phyloP scores from a whole-genome alignment of 2,888 invertebrate species.

The Zhuqinia jingwanae region DNA sequence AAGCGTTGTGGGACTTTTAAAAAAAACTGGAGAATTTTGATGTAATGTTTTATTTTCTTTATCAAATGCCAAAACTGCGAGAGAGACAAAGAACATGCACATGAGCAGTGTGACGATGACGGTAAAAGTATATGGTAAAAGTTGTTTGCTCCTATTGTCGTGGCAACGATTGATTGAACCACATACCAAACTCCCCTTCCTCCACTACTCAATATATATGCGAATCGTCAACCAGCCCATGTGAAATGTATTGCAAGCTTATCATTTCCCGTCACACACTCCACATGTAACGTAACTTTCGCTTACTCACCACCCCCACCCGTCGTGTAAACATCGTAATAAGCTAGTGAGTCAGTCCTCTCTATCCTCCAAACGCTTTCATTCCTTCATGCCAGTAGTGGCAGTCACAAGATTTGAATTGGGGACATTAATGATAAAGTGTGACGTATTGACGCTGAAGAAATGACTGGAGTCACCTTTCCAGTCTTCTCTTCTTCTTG shows the following conservation, averaged over 20 bases:
- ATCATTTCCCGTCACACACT: neutral
- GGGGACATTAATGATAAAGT: neutral
- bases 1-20: too few species aligned
- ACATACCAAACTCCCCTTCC: neutral
- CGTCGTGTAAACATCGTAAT: neutral
- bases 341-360: neutral
- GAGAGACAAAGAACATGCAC: neutral
- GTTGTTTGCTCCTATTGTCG: slow-evolving; percentile 37
- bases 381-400: neutral
- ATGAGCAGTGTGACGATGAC: neutral
- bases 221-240: neutral
- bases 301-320: neutral
- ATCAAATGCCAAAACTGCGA: too few species aligned
- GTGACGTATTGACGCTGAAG: neutral
- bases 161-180: slow-evolving; percentile 25
- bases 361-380: slow-evolving; percentile 21
- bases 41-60: too few species aligned
- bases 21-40: too few species aligned
- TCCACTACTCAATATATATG: neutral
- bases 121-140: neutral
- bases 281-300: neutral
- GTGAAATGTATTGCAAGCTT: neutral
- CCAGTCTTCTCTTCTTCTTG: neutral
- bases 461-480: slow-evolving; percentile 10
- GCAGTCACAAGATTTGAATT: neutral